These are phyloP conservation scores for Zeus faber DNA, from an alignment of 2,113 vertebrate species.

Conservation along the genomic window DNA sequence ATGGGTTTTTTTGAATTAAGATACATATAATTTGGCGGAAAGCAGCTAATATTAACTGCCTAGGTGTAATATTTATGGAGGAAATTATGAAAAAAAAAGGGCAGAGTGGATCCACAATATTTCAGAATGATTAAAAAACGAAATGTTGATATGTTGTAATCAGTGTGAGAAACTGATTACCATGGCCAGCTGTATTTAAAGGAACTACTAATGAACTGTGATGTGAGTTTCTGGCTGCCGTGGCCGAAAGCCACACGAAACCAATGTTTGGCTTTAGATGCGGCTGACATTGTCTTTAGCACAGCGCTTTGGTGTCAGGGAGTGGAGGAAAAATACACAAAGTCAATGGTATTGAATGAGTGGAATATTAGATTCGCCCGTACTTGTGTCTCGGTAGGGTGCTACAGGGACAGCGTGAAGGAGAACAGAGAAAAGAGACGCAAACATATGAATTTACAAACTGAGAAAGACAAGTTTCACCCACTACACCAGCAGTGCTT, in stretches of 20 bases:
- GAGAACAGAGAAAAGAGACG: conserved; percentile 80
- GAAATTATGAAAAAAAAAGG: too few relatives aligned
- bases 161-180: conserved; percentile 12
- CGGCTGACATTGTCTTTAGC: conserved; percentile 8
- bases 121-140: too few relatives aligned
- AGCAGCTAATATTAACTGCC: too few relatives aligned
- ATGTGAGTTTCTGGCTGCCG: background rate
- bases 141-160: too few relatives aligned
- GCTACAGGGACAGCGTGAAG: conserved; percentile 94
- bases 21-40: conserved; percentile 1
- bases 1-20: conserved; percentile 12
- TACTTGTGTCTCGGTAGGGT: conserved; percentile 99
- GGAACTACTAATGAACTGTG: background rate
- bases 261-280: conserved; percentile 19
- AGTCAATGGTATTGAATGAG: conserved; percentile 68
- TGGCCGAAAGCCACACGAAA: conserved; percentile 31
- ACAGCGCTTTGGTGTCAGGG: conserved; percentile 16
- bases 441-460: conserved; percentile 68
- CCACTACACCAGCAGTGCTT: background rate
- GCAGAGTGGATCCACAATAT: conserved; percentile 7
- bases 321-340: conserved; percentile 75
- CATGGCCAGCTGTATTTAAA: background rate
- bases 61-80: too few relatives aligned
- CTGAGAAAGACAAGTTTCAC: conserved; percentile 16
- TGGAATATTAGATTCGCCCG: conserved; percentile 78